Base-by-base conservation (phyloP, 2,888 invertebrate species). In the Sesia bembeciformis region DNA sequence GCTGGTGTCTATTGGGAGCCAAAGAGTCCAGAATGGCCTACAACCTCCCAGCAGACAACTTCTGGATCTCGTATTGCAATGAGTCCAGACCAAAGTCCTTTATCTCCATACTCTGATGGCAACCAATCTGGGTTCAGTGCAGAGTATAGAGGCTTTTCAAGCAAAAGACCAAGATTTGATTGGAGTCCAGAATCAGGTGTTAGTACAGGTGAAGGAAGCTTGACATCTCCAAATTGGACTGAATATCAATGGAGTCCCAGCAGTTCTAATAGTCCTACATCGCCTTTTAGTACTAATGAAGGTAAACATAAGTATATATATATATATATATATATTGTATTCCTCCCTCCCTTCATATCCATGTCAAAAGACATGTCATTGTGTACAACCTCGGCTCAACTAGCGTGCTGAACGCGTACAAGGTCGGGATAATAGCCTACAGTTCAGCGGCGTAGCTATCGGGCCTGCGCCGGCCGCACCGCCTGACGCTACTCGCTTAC, bases 171-270 rank as follows among this genome's bases (percentile, higher is more conserved):
- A 3, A 70, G 72, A 51, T 78, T 74, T 68, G 88, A 89, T 55
- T 84, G 85, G 84, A 90, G 90, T 59, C 87, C 89, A 0, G 85
- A 87, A 57, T 89, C 89, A 1, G 81, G 82, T 0, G 60, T 81
- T 6, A 76, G 84, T 60, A 72, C 79, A 3, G 81, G 84, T 3
- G 83, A 85, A 54, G 70, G 78, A 3, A 78, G 79, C 57, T 71
- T 74, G 3, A 64, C 76, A 5, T 86, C 87, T 3, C 78, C 84
- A 1, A 69, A 78, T 54, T 79, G 83, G 77, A 78, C 77, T 5
- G 82, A 86, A 8, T 90, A 85, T 58, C 90, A 90, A 60, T 91
- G 91, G 91, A 92, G 91, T 61, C 90, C 91, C 0, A 79, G 78
- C 39, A 91, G 91, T 66, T 84, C 88, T 7, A 77, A 80, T 4